A percentile compares a stretch with the other conserved stretches of the same genome.
These are phyloP conservation scores for Nibea albiflora DNA, from an alignment of 2,113 vertebrate genomes.

Conservation along the genomic window DNA sequence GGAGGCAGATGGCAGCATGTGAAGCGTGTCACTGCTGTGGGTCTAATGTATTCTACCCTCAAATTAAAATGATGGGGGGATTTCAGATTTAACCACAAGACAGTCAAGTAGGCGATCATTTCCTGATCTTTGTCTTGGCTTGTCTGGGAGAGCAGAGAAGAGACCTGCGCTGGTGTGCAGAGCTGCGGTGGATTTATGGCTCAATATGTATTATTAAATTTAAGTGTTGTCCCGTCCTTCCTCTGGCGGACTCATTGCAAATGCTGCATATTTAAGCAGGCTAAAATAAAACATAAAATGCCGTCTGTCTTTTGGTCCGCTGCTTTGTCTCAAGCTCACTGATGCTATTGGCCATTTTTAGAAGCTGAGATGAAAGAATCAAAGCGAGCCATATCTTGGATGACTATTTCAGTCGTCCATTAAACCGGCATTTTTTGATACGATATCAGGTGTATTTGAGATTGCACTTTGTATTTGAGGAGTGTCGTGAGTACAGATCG, in stretches of 20 bases:
- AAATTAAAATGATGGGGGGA: conserved; percentile 81
- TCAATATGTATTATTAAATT: conserved; percentile 34
- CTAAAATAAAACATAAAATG: conserved; percentile 52
- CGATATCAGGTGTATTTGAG: conserved; percentile 74
- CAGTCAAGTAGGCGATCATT: conserved; percentile 45
- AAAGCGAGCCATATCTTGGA: conserved; percentile 49
- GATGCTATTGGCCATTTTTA: conserved; percentile 51
- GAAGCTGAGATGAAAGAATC: conserved; percentile 61
- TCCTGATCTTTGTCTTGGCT: conserved; percentile 68
- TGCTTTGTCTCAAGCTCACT: conserved; percentile 55
- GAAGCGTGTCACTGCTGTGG: conserved; percentile 75
- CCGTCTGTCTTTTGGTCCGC: conserved; percentile 47
- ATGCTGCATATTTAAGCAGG: conserved; percentile 2
- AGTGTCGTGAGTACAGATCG: conserved; percentile 24
- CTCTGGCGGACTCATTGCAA: conserved; percentile 26
- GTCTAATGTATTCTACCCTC: conserved; percentile 81
- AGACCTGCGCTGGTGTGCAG: conserved; percentile 11
- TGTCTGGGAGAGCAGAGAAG: conserved; percentile 51
- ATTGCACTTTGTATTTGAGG: conserved; percentile 50
- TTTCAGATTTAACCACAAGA: conserved; percentile 68
- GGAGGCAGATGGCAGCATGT: conserved; percentile 81
- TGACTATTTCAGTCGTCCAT: conserved; percentile 56
- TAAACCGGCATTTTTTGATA: conserved; percentile 65
- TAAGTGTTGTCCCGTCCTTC: conserved; percentile 11
- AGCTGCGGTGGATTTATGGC: conserved; percentile 27